Evolutionary conservation across 2,113 vertebrate species (phyloP), one percentile per base, ranked within the genome.

Genomic region (Platysternon megacephalum): DNA sequence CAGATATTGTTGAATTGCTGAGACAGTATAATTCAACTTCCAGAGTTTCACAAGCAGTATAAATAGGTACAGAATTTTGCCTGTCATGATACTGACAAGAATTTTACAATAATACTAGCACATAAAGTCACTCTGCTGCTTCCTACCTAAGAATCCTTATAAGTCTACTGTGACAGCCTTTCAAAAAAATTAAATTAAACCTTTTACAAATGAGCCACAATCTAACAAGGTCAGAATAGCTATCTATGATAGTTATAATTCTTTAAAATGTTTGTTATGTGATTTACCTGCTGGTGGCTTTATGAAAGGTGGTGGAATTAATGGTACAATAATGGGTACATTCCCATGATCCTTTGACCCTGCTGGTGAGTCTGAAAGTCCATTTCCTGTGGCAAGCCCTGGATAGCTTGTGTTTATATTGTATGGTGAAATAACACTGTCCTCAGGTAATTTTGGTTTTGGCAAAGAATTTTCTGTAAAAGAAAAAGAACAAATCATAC

Each of bases 291-390:
- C 98, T 98, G 99, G 99, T 98, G 99, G 99, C 98, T 99, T 99
- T 98, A 99, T 99, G 97, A 99, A 98, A 95, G 99, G 99, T 42
- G 99, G 99, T 44, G 99, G 99, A 98, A 99, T 99, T 98, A 99
- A 98, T 97, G 99, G 99, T 96, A 99, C 99, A 91, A 99, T 99
- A 97, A 99, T 99, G 97, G 99, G 99, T 97, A 99, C 98, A 97
- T 98, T 99, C 98, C 99, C 99, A 52, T 99, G 99, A 95, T 99
- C 99, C 98, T 99, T 99, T 65, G 98, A 98, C 79, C 99, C 98
- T 94, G 98, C 98, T 98, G 98, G 98, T 98, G 99, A 99, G 96
- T 99, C 99, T 94, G 98, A 97, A 95, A 99, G 98, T 97, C 99
- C 99, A 52, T 99, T 99, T 98, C 99, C 99, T 94, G 99, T 98